These are phyloP conservation scores for Drosophila tropicalis DNA, from an alignment of 1,140 invertebrate genomes.

Conservation along the genomic window DNA sequence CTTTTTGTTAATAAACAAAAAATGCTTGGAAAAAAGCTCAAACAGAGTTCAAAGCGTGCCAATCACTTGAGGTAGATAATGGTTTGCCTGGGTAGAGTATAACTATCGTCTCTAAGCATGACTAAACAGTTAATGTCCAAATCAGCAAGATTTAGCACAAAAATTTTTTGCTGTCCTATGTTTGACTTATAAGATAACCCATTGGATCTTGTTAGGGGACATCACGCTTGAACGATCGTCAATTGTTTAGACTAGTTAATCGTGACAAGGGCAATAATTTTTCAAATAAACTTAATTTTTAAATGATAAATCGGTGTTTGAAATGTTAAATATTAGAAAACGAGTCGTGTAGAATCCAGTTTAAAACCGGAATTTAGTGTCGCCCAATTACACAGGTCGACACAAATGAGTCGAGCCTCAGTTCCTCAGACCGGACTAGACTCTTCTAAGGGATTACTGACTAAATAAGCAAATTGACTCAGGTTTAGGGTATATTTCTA, in stretches of 20 bases:
- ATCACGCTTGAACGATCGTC: not conserved
- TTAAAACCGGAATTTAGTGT: not conserved
- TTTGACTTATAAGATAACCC: too few relatives aligned
- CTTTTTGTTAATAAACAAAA: not conserved
- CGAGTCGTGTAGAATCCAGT: too few relatives aligned
- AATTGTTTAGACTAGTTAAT: too few relatives aligned
- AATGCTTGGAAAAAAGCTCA: not conserved
- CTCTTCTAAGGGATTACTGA: too few relatives aligned
- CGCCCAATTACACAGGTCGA: not conserved
- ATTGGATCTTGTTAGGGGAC: not conserved
- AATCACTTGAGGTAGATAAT: not conserved
- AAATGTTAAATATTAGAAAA: too few relatives aligned
- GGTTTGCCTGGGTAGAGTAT: not conserved
- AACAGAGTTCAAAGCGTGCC: not conserved
- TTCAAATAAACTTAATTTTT: too few relatives aligned
- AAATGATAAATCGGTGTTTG: too few relatives aligned
- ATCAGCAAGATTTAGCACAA: not conserved
- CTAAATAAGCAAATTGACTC: too few relatives aligned
- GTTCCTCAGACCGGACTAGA: too few relatives aligned
- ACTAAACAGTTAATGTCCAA: not conserved
- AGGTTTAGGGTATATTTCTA: too few relatives aligned
- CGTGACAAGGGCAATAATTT: too few relatives aligned
- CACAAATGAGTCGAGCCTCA: too few relatives aligned
- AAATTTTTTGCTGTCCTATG: not conserved
- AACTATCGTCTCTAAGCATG: not conserved